These are phyloP conservation scores for Epinephelus moara DNA, from an alignment of 2,113 vertebrate species.

Conservation along the genomic window DNA sequence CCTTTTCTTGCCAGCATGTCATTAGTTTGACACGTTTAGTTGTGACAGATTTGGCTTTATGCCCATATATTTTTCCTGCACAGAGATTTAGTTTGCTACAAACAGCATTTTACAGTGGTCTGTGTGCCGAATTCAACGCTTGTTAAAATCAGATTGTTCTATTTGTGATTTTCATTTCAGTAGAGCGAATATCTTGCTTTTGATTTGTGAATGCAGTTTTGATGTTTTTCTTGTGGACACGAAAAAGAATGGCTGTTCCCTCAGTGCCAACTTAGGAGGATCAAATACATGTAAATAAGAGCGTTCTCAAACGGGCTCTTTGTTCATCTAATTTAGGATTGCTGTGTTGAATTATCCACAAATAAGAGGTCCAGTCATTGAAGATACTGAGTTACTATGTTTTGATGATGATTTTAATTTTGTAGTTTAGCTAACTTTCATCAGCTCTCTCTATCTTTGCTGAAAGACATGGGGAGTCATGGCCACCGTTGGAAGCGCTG, in stretches of 20 bases:
- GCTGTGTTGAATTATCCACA: neutral
- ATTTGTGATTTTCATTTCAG: neutral
- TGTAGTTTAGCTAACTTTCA: neutral
- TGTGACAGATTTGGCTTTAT: constrained; percentile 21
- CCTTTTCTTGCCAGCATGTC: neutral
- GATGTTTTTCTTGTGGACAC: neutral
- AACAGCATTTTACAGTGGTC: neutral
- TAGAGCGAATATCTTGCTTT: neutral
- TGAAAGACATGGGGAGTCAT: constrained; percentile 11
- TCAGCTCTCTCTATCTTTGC: neutral
- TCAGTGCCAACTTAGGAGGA: neutral
- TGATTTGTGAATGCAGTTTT: neutral
- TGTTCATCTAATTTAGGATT: constrained; percentile 3
- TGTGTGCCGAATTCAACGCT: neutral
- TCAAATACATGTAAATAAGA: constrained; percentile 12
- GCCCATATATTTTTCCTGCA: neutral
- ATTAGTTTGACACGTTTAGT: constrained; percentile 38
- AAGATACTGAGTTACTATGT: neutral
- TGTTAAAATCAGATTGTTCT: neutral
- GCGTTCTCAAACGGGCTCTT: neutral
- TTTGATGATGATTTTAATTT: neutral
- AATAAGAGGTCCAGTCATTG: neutral
- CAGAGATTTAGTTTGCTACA: neutral
- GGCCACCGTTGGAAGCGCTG: neutral
- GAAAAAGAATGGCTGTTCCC: neutral